A percentile compares a stretch with the other conserved stretches of the same genome.
phyloP scores from a whole-genome alignment of 2,888 invertebrate genomes.

The Elysia crispata region DNA sequence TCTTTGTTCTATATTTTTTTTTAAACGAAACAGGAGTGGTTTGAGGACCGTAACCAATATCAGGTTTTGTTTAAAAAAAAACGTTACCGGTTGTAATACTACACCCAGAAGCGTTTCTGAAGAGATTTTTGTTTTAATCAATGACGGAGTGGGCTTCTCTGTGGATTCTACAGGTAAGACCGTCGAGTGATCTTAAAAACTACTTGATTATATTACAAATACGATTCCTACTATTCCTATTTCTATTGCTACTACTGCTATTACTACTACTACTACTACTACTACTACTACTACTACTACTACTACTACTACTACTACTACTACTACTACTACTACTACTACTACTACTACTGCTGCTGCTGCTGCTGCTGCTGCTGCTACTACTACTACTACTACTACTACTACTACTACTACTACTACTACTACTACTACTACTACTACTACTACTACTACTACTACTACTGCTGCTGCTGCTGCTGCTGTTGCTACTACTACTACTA shows the following conservation, averaged over 20 bases:
- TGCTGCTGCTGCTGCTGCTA: slow-evolving; percentile 29
- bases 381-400: slow-evolving; percentile 36
- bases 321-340: slow-evolving; percentile 20
- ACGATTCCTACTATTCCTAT: background rate
- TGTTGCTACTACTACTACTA: slow-evolving; percentile 44
- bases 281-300: slow-evolving; percentile 15
- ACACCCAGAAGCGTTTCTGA: too few relatives aligned
- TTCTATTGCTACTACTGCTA: background rate
- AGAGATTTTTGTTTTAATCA: too few relatives aligned
- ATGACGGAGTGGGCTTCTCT: too few relatives aligned
- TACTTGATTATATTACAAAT: background rate
- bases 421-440: slow-evolving; percentile 32
- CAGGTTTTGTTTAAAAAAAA: too few relatives aligned
- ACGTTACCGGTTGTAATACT: too few relatives aligned
- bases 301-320: slow-evolving; percentile 15
- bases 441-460: slow-evolving; percentile 25
- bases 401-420: slow-evolving; percentile 37
- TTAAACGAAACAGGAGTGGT: too few relatives aligned
- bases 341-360: slow-evolving; percentile 18
- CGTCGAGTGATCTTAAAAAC: background rate
- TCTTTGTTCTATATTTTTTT: too few relatives aligned
- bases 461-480: slow-evolving; percentile 6
- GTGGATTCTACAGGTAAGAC: too few relatives aligned
- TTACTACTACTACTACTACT: slow-evolving; percentile 1
- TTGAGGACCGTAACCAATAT: too few relatives aligned